A percentile compares a stretch with the other conserved stretches of the same genome.
These are phyloP conservation scores for Yponomeuta sedellus DNA, from an alignment of 2,888 invertebrate species.

Conservation along the genomic window DNA sequence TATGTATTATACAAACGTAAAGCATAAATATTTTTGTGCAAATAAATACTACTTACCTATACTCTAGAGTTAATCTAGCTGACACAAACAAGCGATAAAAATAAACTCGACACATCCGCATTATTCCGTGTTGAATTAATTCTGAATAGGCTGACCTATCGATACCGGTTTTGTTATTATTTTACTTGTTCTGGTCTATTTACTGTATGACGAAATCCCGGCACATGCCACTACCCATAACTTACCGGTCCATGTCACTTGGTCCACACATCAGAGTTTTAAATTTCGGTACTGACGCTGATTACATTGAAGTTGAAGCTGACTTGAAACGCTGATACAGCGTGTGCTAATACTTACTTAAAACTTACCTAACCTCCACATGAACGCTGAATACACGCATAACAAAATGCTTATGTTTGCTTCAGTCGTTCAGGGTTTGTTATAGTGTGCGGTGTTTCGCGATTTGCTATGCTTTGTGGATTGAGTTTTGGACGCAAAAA, in stretches of 20 bases:
- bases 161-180: background rate
- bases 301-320: background rate
- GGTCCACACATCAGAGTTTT: background rate
- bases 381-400: background rate
- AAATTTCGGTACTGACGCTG: background rate
- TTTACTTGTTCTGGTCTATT: constrained; percentile 15
- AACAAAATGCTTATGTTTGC: constrained; percentile 7
- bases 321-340: background rate
- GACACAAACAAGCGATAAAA: background rate
- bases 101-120: background rate
- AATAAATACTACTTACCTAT: too few species aligned
- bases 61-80: too few species aligned
- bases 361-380: background rate
- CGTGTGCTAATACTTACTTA: background rate
- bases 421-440: constrained; percentile 48
- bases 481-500: constrained; percentile 45
- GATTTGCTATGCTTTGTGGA: constrained; percentile 43
- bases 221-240: background rate
- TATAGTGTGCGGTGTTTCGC: constrained; percentile 43
- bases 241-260: background rate
- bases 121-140: background rate
- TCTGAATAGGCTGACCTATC: background rate
- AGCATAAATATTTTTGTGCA: too few species aligned
- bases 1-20: too few species aligned
- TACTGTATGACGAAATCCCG: constrained; percentile 2